phyloP scores from a whole-genome alignment of 2,113 vertebrate species.

The Centropristis striata region DNA sequence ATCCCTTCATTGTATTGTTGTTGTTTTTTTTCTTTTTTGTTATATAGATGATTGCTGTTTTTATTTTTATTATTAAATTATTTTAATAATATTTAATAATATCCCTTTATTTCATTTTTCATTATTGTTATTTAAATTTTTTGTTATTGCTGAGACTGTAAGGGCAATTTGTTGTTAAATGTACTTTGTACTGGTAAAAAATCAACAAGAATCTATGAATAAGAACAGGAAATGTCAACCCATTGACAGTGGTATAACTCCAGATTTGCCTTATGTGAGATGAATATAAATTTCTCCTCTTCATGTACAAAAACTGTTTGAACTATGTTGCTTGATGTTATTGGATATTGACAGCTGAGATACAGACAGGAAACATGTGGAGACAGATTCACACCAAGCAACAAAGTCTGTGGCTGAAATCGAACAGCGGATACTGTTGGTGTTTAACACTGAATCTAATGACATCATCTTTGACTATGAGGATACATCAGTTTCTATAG shows the following conservation, averaged over 20 bases:
- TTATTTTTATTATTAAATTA: no score
- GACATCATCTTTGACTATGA: not conserved
- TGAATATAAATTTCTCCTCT: not conserved
- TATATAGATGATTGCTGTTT: no score
- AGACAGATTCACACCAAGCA: not conserved
- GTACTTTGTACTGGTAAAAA: no score
- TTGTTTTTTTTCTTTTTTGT: no score
- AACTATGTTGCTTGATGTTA: not conserved
- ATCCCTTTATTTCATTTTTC: no score
- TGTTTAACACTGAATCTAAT: constrained; percentile 1
- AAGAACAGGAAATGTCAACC: not conserved
- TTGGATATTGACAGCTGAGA: not conserved
- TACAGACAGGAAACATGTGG: not conserved
- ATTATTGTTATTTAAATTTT: no score
- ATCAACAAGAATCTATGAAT: no score
- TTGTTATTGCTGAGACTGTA: no score
- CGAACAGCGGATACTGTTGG: not conserved
- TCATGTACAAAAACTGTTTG: not conserved
- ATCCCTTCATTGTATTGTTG: no score
- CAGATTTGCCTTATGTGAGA: not conserved
- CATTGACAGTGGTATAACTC: not conserved
- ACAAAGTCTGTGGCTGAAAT: not conserved
- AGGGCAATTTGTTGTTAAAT: no score
- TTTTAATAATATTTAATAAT: no score
- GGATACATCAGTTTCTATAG: not conserved